Evolutionary conservation across 23 tunicate genomes (phyloP), one percentile per base, ranked within the genome.

Genomic region (Trididemnum clinides): DNA sequence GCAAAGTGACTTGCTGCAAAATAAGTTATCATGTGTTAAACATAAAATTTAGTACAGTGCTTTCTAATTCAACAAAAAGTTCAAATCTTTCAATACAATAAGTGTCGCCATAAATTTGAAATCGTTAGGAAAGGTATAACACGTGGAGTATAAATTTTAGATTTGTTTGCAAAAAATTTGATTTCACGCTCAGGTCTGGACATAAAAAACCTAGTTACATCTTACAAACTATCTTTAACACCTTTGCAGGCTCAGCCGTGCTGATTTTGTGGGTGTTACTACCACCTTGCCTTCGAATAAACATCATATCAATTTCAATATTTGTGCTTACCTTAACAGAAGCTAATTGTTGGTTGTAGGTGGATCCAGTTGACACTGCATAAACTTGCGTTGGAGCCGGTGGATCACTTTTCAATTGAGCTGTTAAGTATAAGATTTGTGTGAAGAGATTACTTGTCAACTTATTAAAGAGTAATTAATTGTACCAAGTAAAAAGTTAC

Each of bases 391-490:
- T 73, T 20, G 5, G 80, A 36, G 80, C 57, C 19, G 75, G 75
- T 31, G n/a, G 80, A 7, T 73, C 80, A 73, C 30, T 37, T 28
- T 73, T 73, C 31, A 73, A 18, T 73, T 73, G 80, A 38, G 57
- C 80, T 73, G 25, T 36, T 12, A 62, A 62, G 4, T 7, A 44
- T 44, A 7, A 10, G 15, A 44, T 44, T 44, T 44, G 12, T 7
- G 10, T 44, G 54, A 44, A 44, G n/a, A n/a, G n/a, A n/a, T n/a
- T n/a, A n/a, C n/a, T n/a, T n/a, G n/a, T n/a, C n/a, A n/a, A n/a
- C n/a, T n/a, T n/a, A n/a, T n/a, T n/a, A n/a, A n/a, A n/a, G n/a
- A n/a, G n/a, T n/a, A n/a, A n/a, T n/a, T n/a, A n/a, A n/a, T n/a
- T n/a, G n/a, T n/a, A n/a, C n/a, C n/a, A n/a, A n/a, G n/a, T n/a